Percentiles rank a stretch among this genome's conserved stretches.
These are phyloP conservation scores for Sphyrna mokarran DNA, from an alignment of 2,113 vertebrate species.

Conservation along the genomic window DNA sequence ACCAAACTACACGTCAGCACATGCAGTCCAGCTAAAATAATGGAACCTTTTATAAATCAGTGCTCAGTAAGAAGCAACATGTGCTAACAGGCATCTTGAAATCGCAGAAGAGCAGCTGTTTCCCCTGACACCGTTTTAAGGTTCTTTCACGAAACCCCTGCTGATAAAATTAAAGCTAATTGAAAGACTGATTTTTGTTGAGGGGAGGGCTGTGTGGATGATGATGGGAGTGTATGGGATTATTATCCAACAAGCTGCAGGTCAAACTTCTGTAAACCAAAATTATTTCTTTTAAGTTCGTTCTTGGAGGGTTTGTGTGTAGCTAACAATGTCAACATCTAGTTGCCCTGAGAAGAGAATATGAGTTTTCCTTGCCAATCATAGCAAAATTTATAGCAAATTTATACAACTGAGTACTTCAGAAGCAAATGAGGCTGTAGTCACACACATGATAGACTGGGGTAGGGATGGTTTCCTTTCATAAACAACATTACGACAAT, in stretches of 20 bases:
- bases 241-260: neutral
- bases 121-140: neutral
- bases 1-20: conserved; percentile 1
- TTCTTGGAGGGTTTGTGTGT: neutral
- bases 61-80: neutral
- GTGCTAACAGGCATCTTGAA: conserved; percentile 8
- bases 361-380: neutral
- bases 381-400: neutral
- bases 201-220: neutral
- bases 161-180: neutral
- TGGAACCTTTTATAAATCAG: neutral
- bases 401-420: neutral
- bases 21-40: neutral
- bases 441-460: neutral
- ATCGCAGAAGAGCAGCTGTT: neutral
- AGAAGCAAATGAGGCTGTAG: neutral
- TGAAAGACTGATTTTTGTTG: neutral
- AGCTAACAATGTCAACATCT: neutral
- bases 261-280: neutral
- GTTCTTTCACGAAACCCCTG: neutral
- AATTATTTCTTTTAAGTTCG: neutral
- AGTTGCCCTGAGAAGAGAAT: neutral
- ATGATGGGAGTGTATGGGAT: neutral
- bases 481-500: neutral
- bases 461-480: neutral